Evolutionary conservation across 2,888 invertebrate species (phyloP).

Genomic region (Drosophila ezoana): DNA sequence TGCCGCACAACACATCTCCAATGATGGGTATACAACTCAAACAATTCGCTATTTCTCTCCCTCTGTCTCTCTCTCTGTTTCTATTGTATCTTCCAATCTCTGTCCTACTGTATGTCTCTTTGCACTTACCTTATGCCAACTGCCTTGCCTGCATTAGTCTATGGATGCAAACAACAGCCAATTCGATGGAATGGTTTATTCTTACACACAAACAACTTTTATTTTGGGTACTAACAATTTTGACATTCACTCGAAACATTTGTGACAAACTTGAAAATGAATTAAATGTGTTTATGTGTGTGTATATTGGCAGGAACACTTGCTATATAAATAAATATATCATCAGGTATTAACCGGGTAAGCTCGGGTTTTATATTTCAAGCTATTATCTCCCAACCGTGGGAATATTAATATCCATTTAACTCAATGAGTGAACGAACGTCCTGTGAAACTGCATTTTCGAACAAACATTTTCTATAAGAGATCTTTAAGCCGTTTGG

Average conservation of each 20-base stretch:
- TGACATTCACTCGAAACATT: constrained; percentile 27
- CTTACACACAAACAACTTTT: background rate
- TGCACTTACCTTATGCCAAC: constrained; percentile 12
- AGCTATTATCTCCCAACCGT: too few species aligned
- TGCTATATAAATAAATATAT: background rate
- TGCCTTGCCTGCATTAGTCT: constrained; percentile 1
- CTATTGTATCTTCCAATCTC: background rate
- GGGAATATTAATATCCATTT: too few species aligned
- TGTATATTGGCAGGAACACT: background rate
- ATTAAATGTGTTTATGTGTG: background rate
- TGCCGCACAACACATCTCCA: constrained; percentile 6
- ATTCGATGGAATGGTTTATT: background rate
- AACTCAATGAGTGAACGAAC: too few species aligned
- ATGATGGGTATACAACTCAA: constrained; percentile 27
- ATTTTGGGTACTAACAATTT: constrained; percentile 26
- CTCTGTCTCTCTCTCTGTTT: background rate
- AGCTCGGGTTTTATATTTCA: background rate
- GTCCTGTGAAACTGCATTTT: too few species aligned
- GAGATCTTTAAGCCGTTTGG: too few species aligned
- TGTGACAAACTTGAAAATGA: constrained; percentile 17
- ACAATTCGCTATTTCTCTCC: background rate
- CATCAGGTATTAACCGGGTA: background rate
- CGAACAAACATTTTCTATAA: too few species aligned
- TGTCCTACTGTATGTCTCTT: background rate
- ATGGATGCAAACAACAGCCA: too few species aligned